These are phyloP conservation scores for Xylota segnis DNA, from an alignment of 2,888 invertebrate genomes.

Conservation along the genomic window DNA sequence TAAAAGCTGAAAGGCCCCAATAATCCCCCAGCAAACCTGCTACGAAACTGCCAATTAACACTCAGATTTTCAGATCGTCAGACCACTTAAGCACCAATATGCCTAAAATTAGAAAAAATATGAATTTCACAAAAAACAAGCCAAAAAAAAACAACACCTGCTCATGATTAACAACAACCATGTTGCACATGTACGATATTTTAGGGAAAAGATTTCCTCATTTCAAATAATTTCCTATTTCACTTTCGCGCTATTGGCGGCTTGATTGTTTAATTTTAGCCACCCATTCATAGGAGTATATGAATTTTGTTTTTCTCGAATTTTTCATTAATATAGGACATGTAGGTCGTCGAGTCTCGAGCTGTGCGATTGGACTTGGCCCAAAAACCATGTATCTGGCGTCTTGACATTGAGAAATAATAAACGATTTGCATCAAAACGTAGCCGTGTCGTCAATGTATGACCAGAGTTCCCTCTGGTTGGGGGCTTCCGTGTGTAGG, in stretches of 20 bases:
- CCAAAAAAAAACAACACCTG: background rate
- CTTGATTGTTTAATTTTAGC: conserved; percentile 43
- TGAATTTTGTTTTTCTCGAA: background rate
- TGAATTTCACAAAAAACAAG: background rate
- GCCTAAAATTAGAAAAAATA: background rate
- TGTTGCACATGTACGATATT: background rate
- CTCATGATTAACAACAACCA: background rate
- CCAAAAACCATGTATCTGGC: conserved; percentile 23
- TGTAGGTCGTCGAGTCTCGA: conserved; percentile 42
- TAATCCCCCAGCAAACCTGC: no score
- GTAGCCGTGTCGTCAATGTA: background rate
- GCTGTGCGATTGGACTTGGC: conserved; percentile 31
- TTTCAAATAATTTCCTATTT: conserved; percentile 52
- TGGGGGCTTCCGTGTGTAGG: conserved; percentile 30
- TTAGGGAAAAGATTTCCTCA: background rate
- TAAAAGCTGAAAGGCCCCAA: no score
- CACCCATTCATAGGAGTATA: conserved; percentile 28
- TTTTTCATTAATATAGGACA: conserved; percentile 22
- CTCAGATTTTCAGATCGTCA: background rate
- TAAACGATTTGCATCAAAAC: conserved; percentile 39
- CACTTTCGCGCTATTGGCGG: conserved; percentile 56
- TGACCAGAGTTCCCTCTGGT: background rate
- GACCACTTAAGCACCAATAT: background rate
- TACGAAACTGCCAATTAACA: no score
- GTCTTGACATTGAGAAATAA: conserved; percentile 47